phyloP scores from a whole-genome alignment of 2,113 vertebrate genomes.

The Osmerus mordax region DNA sequence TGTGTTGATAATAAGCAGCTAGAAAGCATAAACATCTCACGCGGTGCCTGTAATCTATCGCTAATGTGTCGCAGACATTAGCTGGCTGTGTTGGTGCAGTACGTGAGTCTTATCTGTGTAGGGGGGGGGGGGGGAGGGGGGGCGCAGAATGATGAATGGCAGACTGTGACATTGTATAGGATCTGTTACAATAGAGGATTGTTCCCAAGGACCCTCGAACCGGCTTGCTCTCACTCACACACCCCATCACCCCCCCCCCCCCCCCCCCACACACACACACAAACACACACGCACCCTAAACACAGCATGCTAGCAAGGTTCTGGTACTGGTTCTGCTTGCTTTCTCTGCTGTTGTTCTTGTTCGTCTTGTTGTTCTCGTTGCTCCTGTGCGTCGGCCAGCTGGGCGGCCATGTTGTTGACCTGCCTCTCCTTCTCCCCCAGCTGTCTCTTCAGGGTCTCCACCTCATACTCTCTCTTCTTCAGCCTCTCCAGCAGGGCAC shows the following conservation, averaged over 20 bases:
- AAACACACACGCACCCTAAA: no score
- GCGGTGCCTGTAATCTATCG: background rate
- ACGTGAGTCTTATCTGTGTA: background rate
- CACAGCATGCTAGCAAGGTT: conserved; percentile 2
- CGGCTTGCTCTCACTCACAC: background rate
- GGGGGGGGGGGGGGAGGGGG: background rate
- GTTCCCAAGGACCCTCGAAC: background rate
- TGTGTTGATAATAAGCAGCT: background rate
- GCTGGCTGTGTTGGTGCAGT: background rate
- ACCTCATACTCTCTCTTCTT: conserved; percentile 24
- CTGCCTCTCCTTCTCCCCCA: conserved; percentile 14
- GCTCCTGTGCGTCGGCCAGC: background rate
- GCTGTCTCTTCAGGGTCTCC: conserved; percentile 19
- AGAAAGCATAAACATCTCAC: background rate
- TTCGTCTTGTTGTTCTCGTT: background rate
- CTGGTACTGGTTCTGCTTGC: conserved; percentile 9
- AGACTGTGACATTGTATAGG: background rate
- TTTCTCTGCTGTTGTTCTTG: background rate
- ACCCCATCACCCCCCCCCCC: no score
- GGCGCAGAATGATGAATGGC: background rate
- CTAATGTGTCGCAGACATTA: background rate
- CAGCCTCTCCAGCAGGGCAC: conserved; percentile 13
- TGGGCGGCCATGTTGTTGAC: background rate
- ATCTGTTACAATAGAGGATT: background rate
- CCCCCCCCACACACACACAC: no score